Evolutionary conservation across 2,888 invertebrate genomes (phyloP).

Genomic region (Laothoe populi): DNA sequence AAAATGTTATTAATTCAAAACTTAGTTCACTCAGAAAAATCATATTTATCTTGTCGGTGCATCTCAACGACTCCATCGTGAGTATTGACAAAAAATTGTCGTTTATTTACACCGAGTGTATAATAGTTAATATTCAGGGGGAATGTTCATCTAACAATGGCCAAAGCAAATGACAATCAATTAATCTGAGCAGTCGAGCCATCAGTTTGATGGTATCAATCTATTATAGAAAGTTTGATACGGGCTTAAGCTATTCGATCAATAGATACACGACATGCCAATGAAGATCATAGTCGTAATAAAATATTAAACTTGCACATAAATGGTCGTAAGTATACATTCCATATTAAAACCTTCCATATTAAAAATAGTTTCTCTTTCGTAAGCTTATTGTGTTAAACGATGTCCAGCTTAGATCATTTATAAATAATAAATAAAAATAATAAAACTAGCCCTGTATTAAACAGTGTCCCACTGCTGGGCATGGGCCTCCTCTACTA

Average conservation of each 20-base stretch:
- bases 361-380: neutral
- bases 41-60: neutral
- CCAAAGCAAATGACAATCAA: constrained; percentile 22
- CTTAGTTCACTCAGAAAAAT: neutral
- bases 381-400: neutral
- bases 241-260: constrained; percentile 4
- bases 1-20: neutral
- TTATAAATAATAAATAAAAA: too few relatives aligned
- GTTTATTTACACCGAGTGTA: neutral
- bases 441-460: too few relatives aligned
- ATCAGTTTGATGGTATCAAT: constrained; percentile 11
- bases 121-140: neutral
- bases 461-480: too few relatives aligned
- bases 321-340: neutral
- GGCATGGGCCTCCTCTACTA: too few relatives aligned
- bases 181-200: constrained; percentile 24
- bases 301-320: constrained; percentile 18
- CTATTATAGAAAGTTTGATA: constrained; percentile 22
- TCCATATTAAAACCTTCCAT: neutral
- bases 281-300: constrained; percentile 4
- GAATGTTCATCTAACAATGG: constrained; percentile 10
- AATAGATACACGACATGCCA: neutral
- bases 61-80: neutral
- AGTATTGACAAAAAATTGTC: constrained; percentile 2
- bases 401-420: too few relatives aligned